Conservation (phyloP, 2,113 vertebrate genomes). For the Macrotus californicus region DNA sequence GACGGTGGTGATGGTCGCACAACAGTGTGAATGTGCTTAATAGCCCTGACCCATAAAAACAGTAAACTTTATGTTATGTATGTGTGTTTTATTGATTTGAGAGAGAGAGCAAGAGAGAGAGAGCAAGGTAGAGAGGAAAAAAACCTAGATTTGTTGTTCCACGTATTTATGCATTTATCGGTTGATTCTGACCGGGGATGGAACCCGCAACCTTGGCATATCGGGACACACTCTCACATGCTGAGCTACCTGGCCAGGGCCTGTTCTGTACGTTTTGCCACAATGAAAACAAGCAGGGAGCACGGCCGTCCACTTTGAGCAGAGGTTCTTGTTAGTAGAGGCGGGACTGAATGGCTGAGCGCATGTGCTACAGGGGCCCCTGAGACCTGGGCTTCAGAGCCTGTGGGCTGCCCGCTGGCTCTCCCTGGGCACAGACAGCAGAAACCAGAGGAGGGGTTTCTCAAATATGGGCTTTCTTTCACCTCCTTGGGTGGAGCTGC, state of each 20-base stretch:
- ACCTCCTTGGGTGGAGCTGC: constrained; percentile 40
- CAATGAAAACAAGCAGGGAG: neutral
- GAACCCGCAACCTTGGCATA: too few relatives aligned
- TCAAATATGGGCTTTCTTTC: constrained; percentile 59
- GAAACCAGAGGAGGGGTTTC: constrained; percentile 63
- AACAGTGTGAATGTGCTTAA: neutral
- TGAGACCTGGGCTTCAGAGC: neutral
- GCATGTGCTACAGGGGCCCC: neutral
- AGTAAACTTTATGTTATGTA: neutral
- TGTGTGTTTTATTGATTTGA: neutral
- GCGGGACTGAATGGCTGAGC: neutral
- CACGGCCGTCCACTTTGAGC: neutral
- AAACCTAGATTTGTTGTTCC: too few relatives aligned
- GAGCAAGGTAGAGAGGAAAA: too few relatives aligned
- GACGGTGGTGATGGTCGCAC: neutral
- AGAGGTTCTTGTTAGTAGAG: neutral
- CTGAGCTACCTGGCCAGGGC: too few relatives aligned
- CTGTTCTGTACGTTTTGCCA: neutral
- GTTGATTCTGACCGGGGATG: too few relatives aligned
- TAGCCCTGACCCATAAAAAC: neutral
- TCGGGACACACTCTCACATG: too few relatives aligned
- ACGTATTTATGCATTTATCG: too few relatives aligned
- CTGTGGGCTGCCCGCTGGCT: neutral
- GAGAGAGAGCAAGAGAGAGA: too few relatives aligned
- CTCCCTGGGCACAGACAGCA: neutral